Evolutionary conservation across 2,113 vertebrate species (phyloP).

Genomic region (Gavia stellata): DNA sequence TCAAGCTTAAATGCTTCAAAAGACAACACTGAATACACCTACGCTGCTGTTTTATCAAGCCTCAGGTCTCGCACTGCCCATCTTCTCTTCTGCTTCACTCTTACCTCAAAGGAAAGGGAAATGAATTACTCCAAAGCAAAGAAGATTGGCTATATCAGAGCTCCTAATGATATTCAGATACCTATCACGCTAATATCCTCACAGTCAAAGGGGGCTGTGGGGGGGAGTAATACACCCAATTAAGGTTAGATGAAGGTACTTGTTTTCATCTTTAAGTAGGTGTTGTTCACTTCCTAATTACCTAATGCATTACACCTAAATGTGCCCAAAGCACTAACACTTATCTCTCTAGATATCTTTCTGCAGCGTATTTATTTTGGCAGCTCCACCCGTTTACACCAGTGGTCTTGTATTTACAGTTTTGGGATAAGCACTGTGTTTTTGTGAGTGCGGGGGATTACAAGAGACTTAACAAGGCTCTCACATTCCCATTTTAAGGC

Average conservation of each 20-base stretch:
- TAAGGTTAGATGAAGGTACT: not conserved
- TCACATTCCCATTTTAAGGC: not conserved
- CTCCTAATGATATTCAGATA: not conserved
- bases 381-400: not conserved
- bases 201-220: rapidly evolving
- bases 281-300: not conserved
- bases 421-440: not conserved
- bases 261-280: not conserved
- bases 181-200: rapidly evolving
- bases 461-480: not conserved
- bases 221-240: not conserved
- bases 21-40: not conserved
- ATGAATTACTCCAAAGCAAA: not conserved
- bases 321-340: not conserved
- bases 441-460: rapidly evolving
- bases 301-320: not conserved
- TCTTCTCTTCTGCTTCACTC: not conserved
- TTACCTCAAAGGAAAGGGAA: not conserved
- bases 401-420: not conserved
- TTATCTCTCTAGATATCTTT: not conserved
- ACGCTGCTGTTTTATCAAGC: not conserved
- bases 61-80: not conserved
- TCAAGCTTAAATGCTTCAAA: not conserved
- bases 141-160: not conserved
- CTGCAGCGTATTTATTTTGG: not conserved